Percentiles rank a stretch among this genome's conserved stretches.
Evolutionary conservation across 2,888 invertebrate species (phyloP).

Genomic region (Nasonovia ribisnigri): DNA sequence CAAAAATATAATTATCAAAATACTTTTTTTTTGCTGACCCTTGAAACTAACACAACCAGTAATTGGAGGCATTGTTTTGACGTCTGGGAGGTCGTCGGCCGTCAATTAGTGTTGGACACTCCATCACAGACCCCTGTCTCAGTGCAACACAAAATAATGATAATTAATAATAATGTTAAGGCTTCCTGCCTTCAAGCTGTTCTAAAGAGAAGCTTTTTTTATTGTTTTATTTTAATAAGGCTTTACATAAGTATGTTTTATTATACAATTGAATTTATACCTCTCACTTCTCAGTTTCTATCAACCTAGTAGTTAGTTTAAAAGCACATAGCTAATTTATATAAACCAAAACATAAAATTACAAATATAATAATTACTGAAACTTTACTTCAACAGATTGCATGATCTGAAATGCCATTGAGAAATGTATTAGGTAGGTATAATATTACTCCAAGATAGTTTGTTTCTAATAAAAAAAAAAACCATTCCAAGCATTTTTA

Average conservation of each 20-base stretch:
- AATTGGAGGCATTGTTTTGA: constrained; percentile 64
- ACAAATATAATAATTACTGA: not conserved
- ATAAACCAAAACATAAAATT: not conserved
- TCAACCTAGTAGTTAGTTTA: not conserved
- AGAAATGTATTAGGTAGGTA: not conserved
- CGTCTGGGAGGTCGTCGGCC: constrained; percentile 56
- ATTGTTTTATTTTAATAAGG: constrained; percentile 21
- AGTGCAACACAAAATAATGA: constrained; percentile 43
- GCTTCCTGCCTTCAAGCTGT: constrained; percentile 41
- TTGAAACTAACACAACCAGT: constrained; percentile 56
- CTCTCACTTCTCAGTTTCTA: not conserved
- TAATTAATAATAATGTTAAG: constrained; percentile 60
- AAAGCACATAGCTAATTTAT: not conserved
- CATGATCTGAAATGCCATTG: not conserved
- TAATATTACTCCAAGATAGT: not conserved
- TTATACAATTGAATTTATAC: constrained; percentile 46
- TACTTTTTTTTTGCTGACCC: constrained; percentile 43
- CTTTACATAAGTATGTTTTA: constrained; percentile 31
- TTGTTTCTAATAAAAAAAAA: not conserved
- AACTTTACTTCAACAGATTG: not conserved
- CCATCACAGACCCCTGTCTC: constrained; percentile 50
- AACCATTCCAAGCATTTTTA: not conserved
- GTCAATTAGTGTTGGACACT: constrained; percentile 64
- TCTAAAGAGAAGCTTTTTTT: constrained; percentile 31
- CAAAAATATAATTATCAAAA: constrained; percentile 61